Base-by-base conservation (phyloP, 2,113 vertebrate species). In the Sigmodon hispidus region DNA sequence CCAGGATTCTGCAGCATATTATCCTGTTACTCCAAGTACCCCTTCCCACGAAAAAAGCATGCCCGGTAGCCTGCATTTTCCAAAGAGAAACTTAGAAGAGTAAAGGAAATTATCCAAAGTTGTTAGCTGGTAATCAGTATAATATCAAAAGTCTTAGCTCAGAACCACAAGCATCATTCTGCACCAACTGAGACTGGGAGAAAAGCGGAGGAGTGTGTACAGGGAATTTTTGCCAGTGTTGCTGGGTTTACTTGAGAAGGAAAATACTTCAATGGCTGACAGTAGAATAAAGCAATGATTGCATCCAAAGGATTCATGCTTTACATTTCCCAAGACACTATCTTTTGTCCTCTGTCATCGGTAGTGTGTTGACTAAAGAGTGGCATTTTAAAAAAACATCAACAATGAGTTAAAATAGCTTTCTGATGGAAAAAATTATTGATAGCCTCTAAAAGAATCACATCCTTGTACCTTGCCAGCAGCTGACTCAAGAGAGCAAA, bases 371-470 rank as follows among this genome's bases (percentile, higher is more conserved):
- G 73, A 63, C 61, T 96, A 95, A 67, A 87, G 34, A 89, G 67
- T 88, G 85, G 19, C 55, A 75, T 94, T 95, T 91, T 7, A 80
- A 76, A 52, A 75, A 92, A 95, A 17, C 59, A 50, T 92, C 81
- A 85, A 79, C 96, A 87, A 96, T 95, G 84, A 94, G 91, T 92
- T 94, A 94, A 96, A 94, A 79, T 88, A 90, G 63, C 45, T 93
- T 95, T 96, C 81, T 96, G 65, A 85, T 96, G 93, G 93, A 95
- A 90, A 81, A 95, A 96, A 85, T n/a, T 89, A 96, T 94, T 81
- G 75, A 92, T 83, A 92, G 57, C 63, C 73, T 95, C 36, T 88
- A 94, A 93, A 92, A 97, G 69, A 63, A 29, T 59, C 94, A 93
- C 31, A 50, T 24, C 16, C 7, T 92, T 52, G 81, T 69, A 65